phyloP scores from a whole-genome alignment of 35 echinoderm and acorn worm species.

The Holothuria glaberrima region DNA sequence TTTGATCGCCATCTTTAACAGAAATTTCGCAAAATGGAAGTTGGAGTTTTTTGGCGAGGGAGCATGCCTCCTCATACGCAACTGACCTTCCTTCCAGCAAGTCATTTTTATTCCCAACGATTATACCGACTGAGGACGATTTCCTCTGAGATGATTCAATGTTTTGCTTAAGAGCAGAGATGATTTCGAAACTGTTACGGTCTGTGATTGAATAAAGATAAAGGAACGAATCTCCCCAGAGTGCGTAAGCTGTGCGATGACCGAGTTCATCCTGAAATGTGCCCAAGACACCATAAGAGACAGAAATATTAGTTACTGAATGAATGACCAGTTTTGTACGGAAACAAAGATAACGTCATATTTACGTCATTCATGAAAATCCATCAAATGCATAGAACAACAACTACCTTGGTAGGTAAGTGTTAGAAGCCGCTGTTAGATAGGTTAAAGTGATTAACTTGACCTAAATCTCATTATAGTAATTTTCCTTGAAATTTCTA shows the following conservation, averaged over 20 bases:
- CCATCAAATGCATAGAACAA: no score
- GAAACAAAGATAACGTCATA: no score
- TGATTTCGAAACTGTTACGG: slow-evolving; percentile 67
- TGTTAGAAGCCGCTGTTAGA: no score
- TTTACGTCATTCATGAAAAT: no score
- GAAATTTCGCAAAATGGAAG: slow-evolving; percentile 82
- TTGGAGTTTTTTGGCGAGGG: slow-evolving; percentile 56
- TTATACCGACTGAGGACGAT: slow-evolving; percentile 43
- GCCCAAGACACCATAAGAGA: background rate
- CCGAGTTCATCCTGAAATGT: slow-evolving; percentile 56
- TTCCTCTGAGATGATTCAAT: slow-evolving; percentile 55
- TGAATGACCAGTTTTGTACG: background rate
- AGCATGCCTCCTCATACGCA: slow-evolving; percentile 53
- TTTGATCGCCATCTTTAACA: slow-evolving; percentile 74
- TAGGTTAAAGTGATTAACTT: no score
- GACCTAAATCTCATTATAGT: no score
- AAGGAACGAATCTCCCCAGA: slow-evolving; percentile 81
- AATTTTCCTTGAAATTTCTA: no score
- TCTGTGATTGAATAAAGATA: slow-evolving; percentile 83
- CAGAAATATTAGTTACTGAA: background rate
- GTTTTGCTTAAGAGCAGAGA: slow-evolving; percentile 48
- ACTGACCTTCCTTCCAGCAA: slow-evolving; percentile 48
- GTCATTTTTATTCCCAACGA: slow-evolving; percentile 85
- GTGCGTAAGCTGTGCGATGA: slow-evolving; percentile 71
- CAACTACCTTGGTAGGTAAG: no score